A percentile compares a stretch with the other conserved stretches of the same genome.
These are phyloP conservation scores for Drosophila melanica DNA, from an alignment of 1,140 invertebrate species.

Conservation along the genomic window DNA sequence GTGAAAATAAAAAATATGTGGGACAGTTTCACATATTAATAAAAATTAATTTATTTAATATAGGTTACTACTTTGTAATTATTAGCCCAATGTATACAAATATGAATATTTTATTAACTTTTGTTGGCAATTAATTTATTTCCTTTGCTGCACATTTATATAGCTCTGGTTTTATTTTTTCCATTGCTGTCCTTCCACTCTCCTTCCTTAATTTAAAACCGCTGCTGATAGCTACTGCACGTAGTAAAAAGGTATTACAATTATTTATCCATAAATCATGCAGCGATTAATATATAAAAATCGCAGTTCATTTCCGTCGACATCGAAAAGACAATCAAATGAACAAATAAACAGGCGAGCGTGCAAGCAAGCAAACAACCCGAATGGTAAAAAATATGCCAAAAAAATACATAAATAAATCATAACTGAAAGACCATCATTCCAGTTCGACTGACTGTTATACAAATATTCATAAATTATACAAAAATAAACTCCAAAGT, in stretches of 20 bases:
- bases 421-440: slow-evolving; percentile 57
- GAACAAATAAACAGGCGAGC: slow-evolving; percentile 53
- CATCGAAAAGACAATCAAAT: slow-evolving; percentile 64
- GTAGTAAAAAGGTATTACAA: slow-evolving; percentile 62
- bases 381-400: slow-evolving; percentile 34
- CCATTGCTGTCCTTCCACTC: background rate
- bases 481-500: slow-evolving; percentile 44
- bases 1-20: too few species aligned
- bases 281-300: slow-evolving; percentile 78
- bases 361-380: slow-evolving; percentile 48
- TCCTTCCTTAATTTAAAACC: slow-evolving; percentile 32
- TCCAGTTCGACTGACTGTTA: slow-evolving; percentile 31
- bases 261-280: slow-evolving; percentile 78
- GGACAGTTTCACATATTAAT: too few species aligned
- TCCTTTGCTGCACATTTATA: slow-evolving; percentile 3
- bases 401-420: slow-evolving; percentile 72
- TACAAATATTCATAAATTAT: slow-evolving; percentile 72
- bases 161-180: background rate
- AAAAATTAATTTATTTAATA: too few species aligned
- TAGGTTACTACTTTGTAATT: too few species aligned
- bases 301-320: slow-evolving; percentile 74
- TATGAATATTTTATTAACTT: slow-evolving; percentile 7
- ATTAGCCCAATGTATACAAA: too few species aligned
- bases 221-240: slow-evolving; percentile 44
- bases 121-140: slow-evolving; percentile 46